Evolutionary conservation across 2,113 vertebrate genomes (phyloP).

Genomic region (Pagrus major): DNA sequence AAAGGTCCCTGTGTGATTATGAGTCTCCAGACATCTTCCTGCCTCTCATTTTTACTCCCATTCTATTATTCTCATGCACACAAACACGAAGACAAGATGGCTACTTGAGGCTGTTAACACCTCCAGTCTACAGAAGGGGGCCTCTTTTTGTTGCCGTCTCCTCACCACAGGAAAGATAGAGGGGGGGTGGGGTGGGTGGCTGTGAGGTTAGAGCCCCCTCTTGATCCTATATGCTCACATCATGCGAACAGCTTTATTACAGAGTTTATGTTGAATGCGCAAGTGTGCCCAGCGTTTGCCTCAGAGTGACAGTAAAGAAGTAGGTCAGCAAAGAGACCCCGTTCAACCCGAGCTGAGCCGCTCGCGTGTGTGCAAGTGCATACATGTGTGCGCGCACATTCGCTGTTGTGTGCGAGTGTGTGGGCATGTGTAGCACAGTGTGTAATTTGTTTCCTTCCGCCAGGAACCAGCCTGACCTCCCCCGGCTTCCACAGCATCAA

Average conservation of each 20-base stretch:
- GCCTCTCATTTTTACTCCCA: not conserved
- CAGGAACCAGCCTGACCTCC: constrained; percentile 72
- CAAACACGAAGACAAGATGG: constrained; percentile 73
- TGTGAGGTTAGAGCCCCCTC: constrained; percentile 34
- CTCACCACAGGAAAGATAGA: constrained; percentile 44
- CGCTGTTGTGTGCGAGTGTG: constrained; percentile 24
- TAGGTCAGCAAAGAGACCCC: constrained; percentile 79
- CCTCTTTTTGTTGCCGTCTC: constrained; percentile 65
- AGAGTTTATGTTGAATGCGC: constrained; percentile 43
- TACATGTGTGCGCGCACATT: constrained; percentile 1
- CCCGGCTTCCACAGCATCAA: constrained; percentile 49
- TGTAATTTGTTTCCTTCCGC: constrained; percentile 74
- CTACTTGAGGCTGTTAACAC: constrained; percentile 75
- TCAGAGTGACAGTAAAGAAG: constrained; percentile 69
- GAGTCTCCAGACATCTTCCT: not conserved
- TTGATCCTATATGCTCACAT: constrained; percentile 54
- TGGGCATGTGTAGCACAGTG: constrained; percentile 57
- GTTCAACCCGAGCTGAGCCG: constrained; percentile 64
- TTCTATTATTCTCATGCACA: constrained; percentile 31
- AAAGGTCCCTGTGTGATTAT: not conserved
- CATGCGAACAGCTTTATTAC: constrained; percentile 30
- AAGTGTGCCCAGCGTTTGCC: constrained; percentile 42
- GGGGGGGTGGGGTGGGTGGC: not conserved
- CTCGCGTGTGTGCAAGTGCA: constrained; percentile 1
- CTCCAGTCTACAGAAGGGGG: constrained; percentile 63